These are phyloP conservation scores for Anarhynchus alexandrinus DNA, from an alignment of 2,113 vertebrate genomes.

Conservation along the genomic window DNA sequence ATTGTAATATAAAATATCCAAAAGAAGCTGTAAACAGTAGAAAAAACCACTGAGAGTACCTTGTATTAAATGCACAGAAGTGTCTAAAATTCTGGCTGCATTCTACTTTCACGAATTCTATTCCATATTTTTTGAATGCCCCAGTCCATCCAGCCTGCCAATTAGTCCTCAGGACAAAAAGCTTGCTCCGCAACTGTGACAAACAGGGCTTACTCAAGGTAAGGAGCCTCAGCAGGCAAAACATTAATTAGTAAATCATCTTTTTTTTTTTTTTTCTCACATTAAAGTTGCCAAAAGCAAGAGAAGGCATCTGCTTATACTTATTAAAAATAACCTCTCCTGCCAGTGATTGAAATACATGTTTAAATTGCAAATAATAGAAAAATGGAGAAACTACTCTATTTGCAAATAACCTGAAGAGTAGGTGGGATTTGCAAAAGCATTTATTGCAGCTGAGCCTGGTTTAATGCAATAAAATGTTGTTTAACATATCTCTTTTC, in stretches of 20 bases:
- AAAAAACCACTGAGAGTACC: not conserved
- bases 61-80: not conserved
- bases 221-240: not conserved
- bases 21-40: not conserved
- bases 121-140: not conserved
- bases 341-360: not conserved
- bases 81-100: not conserved
- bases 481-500: not conserved
- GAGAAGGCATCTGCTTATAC: constrained; percentile 1
- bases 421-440: not conserved
- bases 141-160: constrained; percentile 17
- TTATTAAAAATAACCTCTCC: constrained; percentile 1
- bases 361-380: not conserved
- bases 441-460: not conserved
- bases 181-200: not conserved
- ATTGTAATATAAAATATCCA: not conserved
- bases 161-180: constrained; percentile 27
- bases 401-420: not conserved
- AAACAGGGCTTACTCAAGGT: constrained; percentile 13
- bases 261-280: not conserved
- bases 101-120: not conserved
- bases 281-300: constrained; percentile 15
- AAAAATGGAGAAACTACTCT: not conserved
- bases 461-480: not conserved
- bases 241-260: constrained; percentile 21